Conservation (phyloP, 2,113 vertebrate genomes). For the Urocitellus parryii region DNA sequence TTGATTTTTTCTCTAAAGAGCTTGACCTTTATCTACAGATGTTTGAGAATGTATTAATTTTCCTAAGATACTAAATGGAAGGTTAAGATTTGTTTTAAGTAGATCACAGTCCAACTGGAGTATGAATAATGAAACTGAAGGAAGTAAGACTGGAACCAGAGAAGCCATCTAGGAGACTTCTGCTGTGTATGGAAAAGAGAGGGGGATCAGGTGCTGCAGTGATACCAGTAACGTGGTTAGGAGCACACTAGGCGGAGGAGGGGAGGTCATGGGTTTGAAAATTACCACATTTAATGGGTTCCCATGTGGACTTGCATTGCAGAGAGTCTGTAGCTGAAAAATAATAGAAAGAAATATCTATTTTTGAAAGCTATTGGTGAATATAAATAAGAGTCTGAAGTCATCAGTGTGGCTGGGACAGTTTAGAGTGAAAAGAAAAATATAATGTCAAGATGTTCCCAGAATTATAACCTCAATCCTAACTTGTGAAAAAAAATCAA, state of each 20-base stretch:
- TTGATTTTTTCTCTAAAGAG: not conserved
- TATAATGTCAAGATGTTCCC: constrained; percentile 64
- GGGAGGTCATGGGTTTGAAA: not conserved
- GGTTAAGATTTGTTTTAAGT: not conserved
- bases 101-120: not conserved
- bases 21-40: not conserved
- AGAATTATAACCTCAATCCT: constrained; percentile 54
- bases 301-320: not conserved
- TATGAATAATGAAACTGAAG: not conserved
- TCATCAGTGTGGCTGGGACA: not conserved
- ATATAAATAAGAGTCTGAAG: not conserved
- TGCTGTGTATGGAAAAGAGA: not conserved
- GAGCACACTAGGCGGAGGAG: not conserved
- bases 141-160: not conserved
- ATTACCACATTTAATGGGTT: not conserved
- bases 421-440: constrained; percentile 21
- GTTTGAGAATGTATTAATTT: constrained; percentile 9
- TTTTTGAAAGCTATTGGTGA: constrained; percentile 5
- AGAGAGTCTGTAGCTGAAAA: not conserved
- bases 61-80: not conserved
- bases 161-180: not conserved
- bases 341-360: not conserved
- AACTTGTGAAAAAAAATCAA: constrained; percentile 64
- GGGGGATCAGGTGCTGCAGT: fast-evolving
- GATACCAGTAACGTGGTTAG: not conserved